phyloP scores from a whole-genome alignment of 2,797 vertebrate species.

The Mastacembelus armatus region DNA sequence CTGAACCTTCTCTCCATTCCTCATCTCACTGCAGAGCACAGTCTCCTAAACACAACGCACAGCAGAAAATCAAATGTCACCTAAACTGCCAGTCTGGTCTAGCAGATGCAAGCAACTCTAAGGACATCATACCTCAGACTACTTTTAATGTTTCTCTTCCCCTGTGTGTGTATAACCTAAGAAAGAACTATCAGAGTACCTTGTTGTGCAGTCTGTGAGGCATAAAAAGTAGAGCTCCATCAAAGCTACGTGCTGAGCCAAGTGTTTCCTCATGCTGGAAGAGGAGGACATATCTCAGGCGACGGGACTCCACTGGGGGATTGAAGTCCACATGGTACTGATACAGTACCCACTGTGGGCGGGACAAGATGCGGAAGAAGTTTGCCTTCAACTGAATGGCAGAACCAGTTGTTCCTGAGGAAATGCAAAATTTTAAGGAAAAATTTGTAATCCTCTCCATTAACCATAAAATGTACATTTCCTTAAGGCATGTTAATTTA shows the following conservation, averaged over 20 bases:
- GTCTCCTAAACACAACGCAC: slow-evolving; percentile 89
- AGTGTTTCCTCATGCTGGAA: slow-evolving; percentile 89
- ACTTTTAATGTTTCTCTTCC: neutral
- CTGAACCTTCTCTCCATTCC: slow-evolving; percentile 88
- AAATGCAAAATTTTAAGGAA: neutral
- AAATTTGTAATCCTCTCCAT: neutral
- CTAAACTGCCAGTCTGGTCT: too few relatives aligned
- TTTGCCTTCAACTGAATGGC: slow-evolving; percentile 86
- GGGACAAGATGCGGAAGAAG: slow-evolving; percentile 89
- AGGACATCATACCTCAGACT: too few relatives aligned
- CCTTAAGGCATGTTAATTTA: fast-evolving
- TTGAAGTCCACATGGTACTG: slow-evolving; percentile 94
- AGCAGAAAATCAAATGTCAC: too few relatives aligned
- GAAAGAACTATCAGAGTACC: slow-evolving; percentile 67
- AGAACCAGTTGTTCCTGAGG: slow-evolving; percentile 86
- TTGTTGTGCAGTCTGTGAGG: slow-evolving; percentile 85
- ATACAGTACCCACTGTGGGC: slow-evolving; percentile 92
- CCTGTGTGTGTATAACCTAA: neutral
- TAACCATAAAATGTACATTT: neutral
- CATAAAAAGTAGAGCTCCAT: slow-evolving; percentile 90
- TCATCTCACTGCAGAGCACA: slow-evolving; percentile 87
- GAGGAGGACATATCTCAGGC: slow-evolving; percentile 89
- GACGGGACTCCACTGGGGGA: slow-evolving; percentile 91
- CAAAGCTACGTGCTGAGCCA: slow-evolving; percentile 89
- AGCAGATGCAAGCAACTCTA: too few relatives aligned